Percentiles rank a stretch among this genome's conserved stretches.
Evolutionary conservation across 1,140 invertebrate genomes (phyloP).

Genomic region (Venturia canescens): DNA sequence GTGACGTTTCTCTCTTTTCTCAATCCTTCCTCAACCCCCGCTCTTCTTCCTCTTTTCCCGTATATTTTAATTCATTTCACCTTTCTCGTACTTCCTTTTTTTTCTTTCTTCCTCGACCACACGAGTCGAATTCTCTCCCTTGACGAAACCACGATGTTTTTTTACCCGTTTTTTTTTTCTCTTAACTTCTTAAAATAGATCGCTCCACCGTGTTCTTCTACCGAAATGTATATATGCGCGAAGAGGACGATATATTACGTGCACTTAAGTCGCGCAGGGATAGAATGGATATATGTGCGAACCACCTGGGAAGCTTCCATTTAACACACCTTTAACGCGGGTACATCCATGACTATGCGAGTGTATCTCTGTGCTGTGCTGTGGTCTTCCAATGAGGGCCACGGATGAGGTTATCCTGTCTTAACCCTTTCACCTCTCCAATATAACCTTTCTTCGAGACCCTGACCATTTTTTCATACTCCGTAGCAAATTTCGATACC

Average conservation of each 20-base stretch:
- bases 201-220: neutral
- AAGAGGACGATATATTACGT: slow-evolving; percentile 17
- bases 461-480: neutral
- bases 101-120: slow-evolving; percentile 59
- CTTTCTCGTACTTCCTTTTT: slow-evolving; percentile 51
- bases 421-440: slow-evolving; percentile 13
- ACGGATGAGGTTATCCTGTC: slow-evolving; percentile 7
- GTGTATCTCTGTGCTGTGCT: no score
- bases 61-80: slow-evolving; percentile 26
- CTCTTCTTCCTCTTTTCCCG: no score
- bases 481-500: neutral
- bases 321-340: neutral
- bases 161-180: slow-evolving; percentile 44
- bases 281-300: neutral
- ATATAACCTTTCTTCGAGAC: neutral
- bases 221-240: slow-evolving; percentile 45
- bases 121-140: neutral
- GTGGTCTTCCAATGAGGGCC: neutral
- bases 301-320: slow-evolving; percentile 24
- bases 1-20: slow-evolving; percentile 17
- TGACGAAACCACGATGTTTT: slow-evolving; percentile 35
- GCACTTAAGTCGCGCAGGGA: neutral
- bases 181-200: slow-evolving; percentile 43
- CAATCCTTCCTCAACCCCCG: no score
- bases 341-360: neutral